Percentiles rank a stretch among this genome's conserved stretches.
phyloP scores from a whole-genome alignment of 2,888 invertebrate species.

The Brachyptera putata region DNA sequence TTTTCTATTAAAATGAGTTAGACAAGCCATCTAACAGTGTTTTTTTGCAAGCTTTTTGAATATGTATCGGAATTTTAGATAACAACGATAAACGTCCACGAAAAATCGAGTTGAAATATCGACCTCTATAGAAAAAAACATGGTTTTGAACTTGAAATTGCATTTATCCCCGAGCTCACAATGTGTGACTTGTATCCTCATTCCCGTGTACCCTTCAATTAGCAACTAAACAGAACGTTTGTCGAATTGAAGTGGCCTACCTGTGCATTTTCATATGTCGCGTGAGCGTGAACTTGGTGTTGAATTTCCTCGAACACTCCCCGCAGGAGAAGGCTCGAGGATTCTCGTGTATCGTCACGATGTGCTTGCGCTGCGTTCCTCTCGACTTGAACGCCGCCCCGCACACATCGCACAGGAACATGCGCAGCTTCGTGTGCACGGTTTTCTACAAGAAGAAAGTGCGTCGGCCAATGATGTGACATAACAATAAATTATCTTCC shows the following conservation, averaged over 20 bases:
- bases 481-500: not conserved
- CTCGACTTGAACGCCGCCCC: slow-evolving; percentile 46
- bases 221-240: too few relatives aligned
- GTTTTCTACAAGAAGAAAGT: slow-evolving; percentile 35
- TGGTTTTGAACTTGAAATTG: too few relatives aligned
- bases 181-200: too few relatives aligned
- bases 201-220: too few relatives aligned
- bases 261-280: slow-evolving; percentile 43
- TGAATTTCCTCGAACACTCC: slow-evolving; percentile 43
- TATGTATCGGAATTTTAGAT: too few relatives aligned
- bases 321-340: slow-evolving; percentile 42
- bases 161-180: too few relatives aligned
- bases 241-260: slow-evolving; percentile 31
- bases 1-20: too few relatives aligned
- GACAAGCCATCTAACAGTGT: too few relatives aligned
- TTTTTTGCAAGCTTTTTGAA: too few relatives aligned
- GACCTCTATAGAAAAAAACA: too few relatives aligned
- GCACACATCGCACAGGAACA: slow-evolving; percentile 50
- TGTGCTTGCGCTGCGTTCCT: slow-evolving; percentile 44
- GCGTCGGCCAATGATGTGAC: not conserved
- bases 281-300: slow-evolving; percentile 44
- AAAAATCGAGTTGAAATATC: too few relatives aligned
- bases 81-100: too few relatives aligned
- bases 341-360: slow-evolving; percentile 44
- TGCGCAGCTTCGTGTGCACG: slow-evolving; percentile 45